Evolutionary conservation across 2,797 vertebrate genomes (phyloP).

Genomic region (Emys orbicularis): DNA sequence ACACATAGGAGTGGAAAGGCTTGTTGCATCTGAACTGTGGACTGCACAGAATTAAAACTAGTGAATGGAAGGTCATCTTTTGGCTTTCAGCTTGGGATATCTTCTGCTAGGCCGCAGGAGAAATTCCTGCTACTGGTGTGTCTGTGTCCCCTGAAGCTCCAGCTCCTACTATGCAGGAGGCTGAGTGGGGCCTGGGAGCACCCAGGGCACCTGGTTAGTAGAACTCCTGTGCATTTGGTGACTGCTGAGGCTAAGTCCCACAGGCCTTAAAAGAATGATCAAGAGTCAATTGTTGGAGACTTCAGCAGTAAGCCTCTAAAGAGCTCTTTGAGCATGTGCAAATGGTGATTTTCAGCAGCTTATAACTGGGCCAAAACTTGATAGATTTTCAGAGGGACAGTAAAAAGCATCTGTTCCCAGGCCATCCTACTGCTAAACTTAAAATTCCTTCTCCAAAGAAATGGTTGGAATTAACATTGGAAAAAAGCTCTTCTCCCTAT

Average conservation of each 20-base stretch:
- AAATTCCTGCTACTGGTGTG: accelerated
- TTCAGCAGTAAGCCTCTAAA: no score
- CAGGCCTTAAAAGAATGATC: no score
- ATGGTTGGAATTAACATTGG: background rate
- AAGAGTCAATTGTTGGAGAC: no score
- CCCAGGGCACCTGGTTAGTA: no score
- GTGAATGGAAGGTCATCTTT: background rate
- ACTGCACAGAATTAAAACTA: background rate
- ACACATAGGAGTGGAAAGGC: background rate
- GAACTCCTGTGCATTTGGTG: no score
- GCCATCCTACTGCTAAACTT: background rate
- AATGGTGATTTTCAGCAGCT: background rate
- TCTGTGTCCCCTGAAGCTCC: accelerated
- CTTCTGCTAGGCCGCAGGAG: background rate
- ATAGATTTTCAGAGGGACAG: background rate
- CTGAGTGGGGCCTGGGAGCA: background rate
- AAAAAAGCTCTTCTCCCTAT: background rate
- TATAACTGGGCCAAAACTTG: accelerated
- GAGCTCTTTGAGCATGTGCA: background rate
- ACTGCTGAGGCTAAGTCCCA: no score
- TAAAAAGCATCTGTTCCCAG: background rate
- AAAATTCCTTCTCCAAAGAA: background rate
- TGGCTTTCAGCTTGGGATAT: background rate
- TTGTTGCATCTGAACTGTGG: background rate
- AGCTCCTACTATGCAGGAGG: background rate